Percentiles rank a stretch among this genome's conserved stretches.
Evolutionary conservation across 2,888 invertebrate species (phyloP).

Genomic region (Spilosoma lubricipeda): DNA sequence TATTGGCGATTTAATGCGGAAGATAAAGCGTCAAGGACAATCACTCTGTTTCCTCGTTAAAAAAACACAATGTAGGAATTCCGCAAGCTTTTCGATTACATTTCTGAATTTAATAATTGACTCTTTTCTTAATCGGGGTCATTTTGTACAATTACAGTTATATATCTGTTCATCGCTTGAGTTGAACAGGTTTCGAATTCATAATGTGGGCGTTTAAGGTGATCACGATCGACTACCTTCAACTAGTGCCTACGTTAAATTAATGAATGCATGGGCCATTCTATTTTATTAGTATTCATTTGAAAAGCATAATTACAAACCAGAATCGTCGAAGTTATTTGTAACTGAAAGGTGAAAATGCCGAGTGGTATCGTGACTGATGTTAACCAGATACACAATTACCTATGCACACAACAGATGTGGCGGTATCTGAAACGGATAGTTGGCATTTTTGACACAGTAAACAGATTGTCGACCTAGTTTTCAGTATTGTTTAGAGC

Average conservation of each 20-base stretch:
- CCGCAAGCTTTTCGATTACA: constrained; percentile 40
- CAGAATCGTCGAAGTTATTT: constrained; percentile 9
- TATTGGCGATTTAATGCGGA: constrained; percentile 55
- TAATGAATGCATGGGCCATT: constrained; percentile 24
- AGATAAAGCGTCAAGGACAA: constrained; percentile 57
- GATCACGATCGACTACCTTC: constrained; percentile 44
- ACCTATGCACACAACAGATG: constrained; percentile 34
- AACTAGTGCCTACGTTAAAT: constrained; percentile 29
- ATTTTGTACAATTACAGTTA: constrained; percentile 12
- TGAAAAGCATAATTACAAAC: constrained; percentile 32
- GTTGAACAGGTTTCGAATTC: constrained; percentile 31
- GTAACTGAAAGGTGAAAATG: not conserved
- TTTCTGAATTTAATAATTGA: constrained; percentile 39
- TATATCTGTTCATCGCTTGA: constrained; percentile 29
- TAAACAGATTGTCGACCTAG: constrained; percentile 81
- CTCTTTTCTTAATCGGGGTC: constrained; percentile 17
- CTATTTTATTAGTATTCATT: constrained; percentile 32
- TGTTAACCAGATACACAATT: constrained; percentile 35
- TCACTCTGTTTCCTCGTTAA: constrained; percentile 49
- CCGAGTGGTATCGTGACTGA: constrained; percentile 24
- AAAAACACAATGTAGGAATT: constrained; percentile 51
- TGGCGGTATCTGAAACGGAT: constrained; percentile 45
- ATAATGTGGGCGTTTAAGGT: constrained; percentile 31
- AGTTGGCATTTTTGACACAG: constrained; percentile 76
- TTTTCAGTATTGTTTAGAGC: constrained; percentile 79